A percentile compares a stretch with the other conserved stretches of the same genome.
Evolutionary conservation across 1,140 invertebrate species (phyloP).

Genomic region (Penaeus indicus): DNA sequence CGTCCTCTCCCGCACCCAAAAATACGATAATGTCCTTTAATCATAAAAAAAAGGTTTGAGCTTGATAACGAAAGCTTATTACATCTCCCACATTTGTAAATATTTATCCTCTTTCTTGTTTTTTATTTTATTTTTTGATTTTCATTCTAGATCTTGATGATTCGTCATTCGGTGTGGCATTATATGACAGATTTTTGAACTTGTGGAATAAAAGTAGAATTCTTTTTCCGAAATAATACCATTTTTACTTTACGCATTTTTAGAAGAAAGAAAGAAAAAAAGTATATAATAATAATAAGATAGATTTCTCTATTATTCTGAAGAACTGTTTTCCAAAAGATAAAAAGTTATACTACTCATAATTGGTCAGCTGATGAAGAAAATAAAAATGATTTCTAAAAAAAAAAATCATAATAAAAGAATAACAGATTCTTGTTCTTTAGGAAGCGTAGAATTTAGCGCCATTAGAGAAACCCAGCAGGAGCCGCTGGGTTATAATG

Average conservation of each 20-base stretch:
- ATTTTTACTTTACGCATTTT: constrained; percentile 61
- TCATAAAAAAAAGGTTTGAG: constrained; percentile 41
- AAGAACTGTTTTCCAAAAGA: constrained; percentile 48
- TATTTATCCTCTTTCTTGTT: constrained; percentile 48
- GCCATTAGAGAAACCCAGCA: constrained; percentile 29
- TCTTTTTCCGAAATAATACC: constrained; percentile 34
- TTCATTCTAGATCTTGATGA: constrained; percentile 26
- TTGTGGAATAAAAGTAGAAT: constrained; percentile 49
- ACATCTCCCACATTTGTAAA: constrained; percentile 59
- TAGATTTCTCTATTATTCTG: constrained; percentile 59
- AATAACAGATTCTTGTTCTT: constrained; percentile 48
- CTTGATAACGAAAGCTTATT: constrained; percentile 50
- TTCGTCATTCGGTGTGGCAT: constrained; percentile 60
- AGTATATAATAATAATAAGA: constrained; percentile 46
- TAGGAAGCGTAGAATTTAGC: constrained; percentile 35
- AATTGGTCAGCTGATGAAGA: constrained; percentile 50
- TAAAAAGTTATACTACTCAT: constrained; percentile 43
- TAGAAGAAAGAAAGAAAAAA: constrained; percentile 32
- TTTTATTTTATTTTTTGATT: too few relatives aligned
- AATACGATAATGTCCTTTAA: constrained; percentile 47
- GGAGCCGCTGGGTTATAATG: background rate
- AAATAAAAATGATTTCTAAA: constrained; percentile 40
- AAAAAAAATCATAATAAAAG: background rate
- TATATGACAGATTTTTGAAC: constrained; percentile 51
- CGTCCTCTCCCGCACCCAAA: background rate